phyloP scores from a whole-genome alignment of 2,113 vertebrate genomes.

The Ailuropoda melanoleuca region DNA sequence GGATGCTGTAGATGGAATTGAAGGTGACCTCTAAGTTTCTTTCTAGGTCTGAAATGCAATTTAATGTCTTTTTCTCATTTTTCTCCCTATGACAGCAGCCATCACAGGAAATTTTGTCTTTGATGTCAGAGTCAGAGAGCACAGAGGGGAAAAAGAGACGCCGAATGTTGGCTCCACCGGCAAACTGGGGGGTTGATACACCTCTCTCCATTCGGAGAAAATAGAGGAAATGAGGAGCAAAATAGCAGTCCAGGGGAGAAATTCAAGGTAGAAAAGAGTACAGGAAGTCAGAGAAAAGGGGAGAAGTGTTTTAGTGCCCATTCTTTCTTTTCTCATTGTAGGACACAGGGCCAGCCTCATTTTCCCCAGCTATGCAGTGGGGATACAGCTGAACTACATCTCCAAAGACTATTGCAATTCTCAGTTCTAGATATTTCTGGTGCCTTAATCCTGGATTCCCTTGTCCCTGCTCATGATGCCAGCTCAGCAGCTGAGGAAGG shows the following conservation, averaged over 20 bases:
- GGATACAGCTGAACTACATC: accelerated
- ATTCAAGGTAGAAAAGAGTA: neutral
- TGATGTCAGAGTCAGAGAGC: constrained; percentile 25
- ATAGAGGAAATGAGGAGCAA: neutral
- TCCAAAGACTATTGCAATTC: neutral
- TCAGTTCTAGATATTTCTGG: neutral
- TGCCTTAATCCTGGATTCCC: neutral
- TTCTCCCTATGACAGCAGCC: constrained; percentile 29
- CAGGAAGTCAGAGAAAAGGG: neutral
- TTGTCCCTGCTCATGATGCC: neutral
- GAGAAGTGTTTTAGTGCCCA: neutral
- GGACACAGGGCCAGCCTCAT: neutral
- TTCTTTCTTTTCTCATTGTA: neutral
- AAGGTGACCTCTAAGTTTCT: constrained; percentile 55
- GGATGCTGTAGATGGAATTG: neutral
- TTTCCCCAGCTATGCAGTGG: accelerated
- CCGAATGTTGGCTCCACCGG: neutral
- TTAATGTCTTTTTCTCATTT: constrained; percentile 45
- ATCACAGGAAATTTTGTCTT: constrained; percentile 21
- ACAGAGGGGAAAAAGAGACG: neutral
- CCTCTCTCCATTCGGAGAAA: neutral
- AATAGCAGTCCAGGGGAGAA: neutral
- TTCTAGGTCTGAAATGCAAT: constrained; percentile 33
- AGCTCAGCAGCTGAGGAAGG: neutral
- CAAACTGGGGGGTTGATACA: neutral